Evolutionary conservation across 2,113 vertebrate species (phyloP).

Genomic region (Platichthys stellatus): DNA sequence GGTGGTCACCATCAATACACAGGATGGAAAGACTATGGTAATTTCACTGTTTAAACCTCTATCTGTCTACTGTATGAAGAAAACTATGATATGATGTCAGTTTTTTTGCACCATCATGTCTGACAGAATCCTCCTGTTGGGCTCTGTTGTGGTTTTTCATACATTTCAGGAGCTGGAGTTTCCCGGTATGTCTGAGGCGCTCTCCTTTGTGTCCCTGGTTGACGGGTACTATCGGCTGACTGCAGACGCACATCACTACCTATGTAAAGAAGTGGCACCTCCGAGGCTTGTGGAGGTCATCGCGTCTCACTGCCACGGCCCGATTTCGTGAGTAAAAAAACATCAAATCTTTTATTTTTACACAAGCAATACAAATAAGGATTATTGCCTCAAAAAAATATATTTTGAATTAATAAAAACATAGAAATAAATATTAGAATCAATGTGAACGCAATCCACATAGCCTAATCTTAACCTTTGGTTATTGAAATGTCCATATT

Average conservation of each 20-base stretch:
- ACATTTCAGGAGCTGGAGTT: slow-evolving; percentile 92
- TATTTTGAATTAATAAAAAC: too few relatives aligned
- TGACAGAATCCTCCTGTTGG: not conserved
- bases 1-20: slow-evolving; percentile 94
- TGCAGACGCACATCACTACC: slow-evolving; percentile 95
- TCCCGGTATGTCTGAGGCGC: slow-evolving; percentile 87
- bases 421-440: not conserved
- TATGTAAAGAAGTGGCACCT: slow-evolving; percentile 98
- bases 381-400: too few relatives aligned
- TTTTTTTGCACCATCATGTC: not conserved
- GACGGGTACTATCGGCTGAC: slow-evolving; percentile 97
- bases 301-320: slow-evolving; percentile 92
- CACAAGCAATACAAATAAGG: too few relatives aligned
- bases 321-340: slow-evolving; percentile 89
- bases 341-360: not conserved
- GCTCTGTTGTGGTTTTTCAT: not conserved
- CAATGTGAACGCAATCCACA: too few relatives aligned
- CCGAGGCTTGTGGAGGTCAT: slow-evolving; percentile 91
- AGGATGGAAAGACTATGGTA: slow-evolving; percentile 94
- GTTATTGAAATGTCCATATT: too few relatives aligned
- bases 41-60: slow-evolving; percentile 2
- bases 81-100: not conserved
- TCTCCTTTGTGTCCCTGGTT: slow-evolving; percentile 95
- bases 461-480: not conserved
- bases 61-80: not conserved